These are phyloP conservation scores for Amblyopsis rosae DNA, from an alignment of 2,113 vertebrate species.

Conservation along the genomic window DNA sequence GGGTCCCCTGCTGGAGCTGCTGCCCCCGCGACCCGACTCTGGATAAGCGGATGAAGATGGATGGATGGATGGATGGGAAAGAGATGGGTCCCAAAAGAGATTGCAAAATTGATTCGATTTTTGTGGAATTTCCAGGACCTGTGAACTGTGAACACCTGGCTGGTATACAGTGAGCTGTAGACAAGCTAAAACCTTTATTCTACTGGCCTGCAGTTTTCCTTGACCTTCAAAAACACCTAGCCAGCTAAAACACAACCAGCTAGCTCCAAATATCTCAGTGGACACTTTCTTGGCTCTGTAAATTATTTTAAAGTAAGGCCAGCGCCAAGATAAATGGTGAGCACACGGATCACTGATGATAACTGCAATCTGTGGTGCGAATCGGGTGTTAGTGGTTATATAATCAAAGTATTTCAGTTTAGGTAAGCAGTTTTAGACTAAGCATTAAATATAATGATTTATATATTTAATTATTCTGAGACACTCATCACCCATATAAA, in stretches of 20 bases:
- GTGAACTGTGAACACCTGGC: slow-evolving; percentile 41
- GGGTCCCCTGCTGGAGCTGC: too few species aligned
- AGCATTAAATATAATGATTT: too few species aligned
- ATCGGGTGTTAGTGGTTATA: not conserved
- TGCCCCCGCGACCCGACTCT: too few species aligned
- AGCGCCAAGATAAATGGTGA: slow-evolving; percentile 12
- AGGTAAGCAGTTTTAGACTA: too few species aligned
- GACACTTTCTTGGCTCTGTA: slow-evolving; percentile 2
- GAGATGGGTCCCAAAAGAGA: slow-evolving; percentile 1
- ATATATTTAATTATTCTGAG: too few species aligned
- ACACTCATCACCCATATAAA: too few species aligned
- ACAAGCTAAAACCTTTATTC: slow-evolving; percentile 34
- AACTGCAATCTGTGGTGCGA: not conserved
- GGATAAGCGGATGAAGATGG: too few species aligned
- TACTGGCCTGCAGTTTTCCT: slow-evolving; percentile 18
- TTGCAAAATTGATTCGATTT: slow-evolving; percentile 6
- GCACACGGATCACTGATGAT: slow-evolving; percentile 1
- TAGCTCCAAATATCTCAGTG: slow-evolving; percentile 14
- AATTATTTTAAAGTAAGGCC: not conserved
- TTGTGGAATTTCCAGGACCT: slow-evolving; percentile 39
- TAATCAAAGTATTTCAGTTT: not conserved
- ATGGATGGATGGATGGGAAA: too few species aligned
- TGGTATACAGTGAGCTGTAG: slow-evolving; percentile 26
- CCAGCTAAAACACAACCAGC: not conserved
- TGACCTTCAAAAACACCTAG: slow-evolving; percentile 45